Conservation (phyloP, 2,888 invertebrate genomes). For the Lepidonotus clava region DNA sequence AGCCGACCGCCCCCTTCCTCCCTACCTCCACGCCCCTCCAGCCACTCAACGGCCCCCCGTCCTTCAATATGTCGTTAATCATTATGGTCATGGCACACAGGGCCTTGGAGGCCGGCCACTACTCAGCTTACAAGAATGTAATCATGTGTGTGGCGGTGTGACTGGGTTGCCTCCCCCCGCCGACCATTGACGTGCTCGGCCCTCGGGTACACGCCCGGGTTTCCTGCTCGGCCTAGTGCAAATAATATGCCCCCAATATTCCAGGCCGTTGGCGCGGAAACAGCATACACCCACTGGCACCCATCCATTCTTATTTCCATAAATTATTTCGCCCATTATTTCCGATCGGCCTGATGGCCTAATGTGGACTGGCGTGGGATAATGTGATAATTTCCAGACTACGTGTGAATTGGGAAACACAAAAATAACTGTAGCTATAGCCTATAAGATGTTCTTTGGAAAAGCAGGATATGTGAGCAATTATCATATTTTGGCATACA, state of each 20-base stretch:
- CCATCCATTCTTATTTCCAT: background rate
- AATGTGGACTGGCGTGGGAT: no score
- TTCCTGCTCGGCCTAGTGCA: background rate
- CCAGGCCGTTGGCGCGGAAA: background rate
- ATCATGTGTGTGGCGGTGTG: background rate
- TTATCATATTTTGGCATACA: no score
- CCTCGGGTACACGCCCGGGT: background rate
- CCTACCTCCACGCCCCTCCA: background rate
- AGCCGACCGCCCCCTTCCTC: background rate
- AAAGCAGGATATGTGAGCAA: no score
- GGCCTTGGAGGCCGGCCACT: background rate
- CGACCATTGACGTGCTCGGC: background rate
- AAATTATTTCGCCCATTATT: background rate
- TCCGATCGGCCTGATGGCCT: no score
- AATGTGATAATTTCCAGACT: no score
- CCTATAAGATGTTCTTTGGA: no score
- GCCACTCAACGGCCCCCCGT: no score
- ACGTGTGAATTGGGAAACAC: no score
- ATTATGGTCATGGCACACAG: background rate
- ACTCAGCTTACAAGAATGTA: background rate
- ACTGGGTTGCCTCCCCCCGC: background rate
- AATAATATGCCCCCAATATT: background rate
- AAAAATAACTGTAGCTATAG: no score
- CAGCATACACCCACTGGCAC: no score
- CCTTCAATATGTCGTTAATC: background rate